Conservation (phyloP, 2,888 invertebrate genomes). For the Caenorhabditis wallacei region DNA sequence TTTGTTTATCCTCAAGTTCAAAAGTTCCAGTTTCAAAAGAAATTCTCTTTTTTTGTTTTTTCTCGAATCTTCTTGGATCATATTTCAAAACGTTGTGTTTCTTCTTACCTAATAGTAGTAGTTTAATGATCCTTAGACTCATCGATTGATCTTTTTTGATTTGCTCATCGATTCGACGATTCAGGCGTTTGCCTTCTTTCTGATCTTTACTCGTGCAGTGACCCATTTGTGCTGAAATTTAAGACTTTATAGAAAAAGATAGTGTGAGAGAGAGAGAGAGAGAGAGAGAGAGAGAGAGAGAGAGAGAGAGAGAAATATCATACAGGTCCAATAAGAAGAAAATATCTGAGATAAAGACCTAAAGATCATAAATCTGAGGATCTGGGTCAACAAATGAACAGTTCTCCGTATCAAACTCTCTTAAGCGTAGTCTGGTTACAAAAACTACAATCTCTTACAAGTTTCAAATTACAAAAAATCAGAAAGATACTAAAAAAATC, state of each 20-base stretch:
- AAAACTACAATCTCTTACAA: too few relatives aligned
- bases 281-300: background rate
- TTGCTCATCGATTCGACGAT: slow-evolving; percentile 82
- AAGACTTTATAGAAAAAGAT: too few relatives aligned
- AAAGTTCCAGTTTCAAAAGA: background rate
- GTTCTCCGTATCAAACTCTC: too few relatives aligned
- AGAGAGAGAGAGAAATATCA: background rate
- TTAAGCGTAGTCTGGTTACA: too few relatives aligned
- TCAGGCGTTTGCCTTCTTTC: slow-evolving; percentile 81
- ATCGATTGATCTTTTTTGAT: slow-evolving; percentile 83
- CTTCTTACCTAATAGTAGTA: slow-evolving; percentile 80
- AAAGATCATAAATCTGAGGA: too few relatives aligned
- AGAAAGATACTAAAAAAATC: too few relatives aligned
- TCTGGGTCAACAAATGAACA: too few relatives aligned
- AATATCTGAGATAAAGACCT: too few relatives aligned
- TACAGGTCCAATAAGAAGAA: too few relatives aligned
- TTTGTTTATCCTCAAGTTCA: background rate
- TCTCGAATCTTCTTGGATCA: slow-evolving; percentile 43
- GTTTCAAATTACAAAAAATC: too few relatives aligned
- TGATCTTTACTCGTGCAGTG: slow-evolving; percentile 83
- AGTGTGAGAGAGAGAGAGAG: slow-evolving; percentile 13
- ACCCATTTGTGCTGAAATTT: slow-evolving; percentile 77
- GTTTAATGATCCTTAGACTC: slow-evolving; percentile 82
- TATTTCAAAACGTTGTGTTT: slow-evolving; percentile 30
- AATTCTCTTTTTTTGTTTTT: background rate